A percentile compares a stretch with the other conserved stretches of the same genome.
phyloP scores from a whole-genome alignment of 2,113 vertebrate species.

The Actenoides lindsayi region DNA sequence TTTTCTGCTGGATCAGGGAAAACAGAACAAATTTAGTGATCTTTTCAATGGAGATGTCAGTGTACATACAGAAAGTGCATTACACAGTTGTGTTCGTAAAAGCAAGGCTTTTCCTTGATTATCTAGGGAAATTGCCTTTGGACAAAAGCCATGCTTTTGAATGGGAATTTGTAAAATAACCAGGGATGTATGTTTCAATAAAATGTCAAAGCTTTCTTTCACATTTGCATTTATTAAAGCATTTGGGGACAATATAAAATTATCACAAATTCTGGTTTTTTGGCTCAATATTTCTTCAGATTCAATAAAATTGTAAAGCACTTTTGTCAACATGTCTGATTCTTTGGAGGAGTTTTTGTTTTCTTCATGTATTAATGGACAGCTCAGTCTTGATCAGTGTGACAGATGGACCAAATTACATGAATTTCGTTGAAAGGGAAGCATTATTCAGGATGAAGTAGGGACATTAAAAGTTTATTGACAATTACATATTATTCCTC shows the following conservation, averaged over 20 bases:
- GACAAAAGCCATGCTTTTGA: not conserved
- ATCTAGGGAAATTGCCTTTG: not conserved
- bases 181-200: not conserved
- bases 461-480: conserved; percentile 7
- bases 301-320: not conserved
- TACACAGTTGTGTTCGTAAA: not conserved
- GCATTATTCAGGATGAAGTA: not conserved
- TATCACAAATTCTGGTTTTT: not conserved
- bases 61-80: not conserved
- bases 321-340: not conserved
- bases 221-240: not conserved
- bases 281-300: not conserved
- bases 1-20: not conserved
- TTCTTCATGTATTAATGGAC: not conserved
- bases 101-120: not conserved
- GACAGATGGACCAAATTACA: not conserved
- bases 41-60: not conserved
- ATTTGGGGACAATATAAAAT: not conserved
- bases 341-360: not conserved
- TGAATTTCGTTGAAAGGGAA: not conserved
- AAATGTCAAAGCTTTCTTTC: not conserved
- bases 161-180: not conserved
- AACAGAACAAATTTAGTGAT: not conserved
- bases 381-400: not conserved
- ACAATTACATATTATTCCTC: not conserved